Percentiles rank a stretch among this genome's conserved stretches.
Evolutionary conservation across 2,797 vertebrate species (phyloP).

Genomic region (Lagorchestes hirsutus): DNA sequence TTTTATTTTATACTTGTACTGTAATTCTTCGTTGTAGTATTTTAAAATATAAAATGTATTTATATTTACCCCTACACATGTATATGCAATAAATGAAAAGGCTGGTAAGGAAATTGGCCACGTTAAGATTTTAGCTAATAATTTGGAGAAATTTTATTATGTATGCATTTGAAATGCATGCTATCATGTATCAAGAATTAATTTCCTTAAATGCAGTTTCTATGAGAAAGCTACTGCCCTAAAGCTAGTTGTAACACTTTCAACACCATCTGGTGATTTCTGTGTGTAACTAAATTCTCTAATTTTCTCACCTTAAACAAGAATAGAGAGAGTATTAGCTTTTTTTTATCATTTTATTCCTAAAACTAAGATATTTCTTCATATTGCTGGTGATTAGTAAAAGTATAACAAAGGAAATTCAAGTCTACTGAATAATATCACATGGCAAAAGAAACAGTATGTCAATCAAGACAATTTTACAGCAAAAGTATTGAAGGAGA

Average conservation of each 20-base stretch:
- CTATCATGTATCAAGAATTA: slow-evolving; percentile 46
- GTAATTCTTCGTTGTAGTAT: neutral
- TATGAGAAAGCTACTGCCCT: slow-evolving; percentile 39
- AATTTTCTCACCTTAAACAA: neutral
- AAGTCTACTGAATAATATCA: neutral
- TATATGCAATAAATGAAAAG: neutral
- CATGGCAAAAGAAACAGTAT: neutral
- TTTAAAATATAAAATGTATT: slow-evolving; percentile 35
- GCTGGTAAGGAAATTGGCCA: neutral
- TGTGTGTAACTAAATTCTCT: slow-evolving; percentile 1
- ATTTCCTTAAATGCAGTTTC: slow-evolving; percentile 61
- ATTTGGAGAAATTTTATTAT: neutral
- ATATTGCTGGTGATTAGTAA: slow-evolving; percentile 31
- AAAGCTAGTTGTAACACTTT: slow-evolving; percentile 20
- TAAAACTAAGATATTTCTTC: neutral
- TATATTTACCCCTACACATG: neutral
- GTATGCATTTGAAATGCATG: slow-evolving; percentile 39
- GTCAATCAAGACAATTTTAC: neutral
- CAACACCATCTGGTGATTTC: slow-evolving; percentile 20
- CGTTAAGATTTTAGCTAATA: slow-evolving; percentile 11
- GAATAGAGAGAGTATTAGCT: slow-evolving; percentile 25
- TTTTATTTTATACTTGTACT: slow-evolving; percentile 35
- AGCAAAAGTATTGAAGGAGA: neutral
- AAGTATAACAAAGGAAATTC: neutral
- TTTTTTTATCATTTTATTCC: neutral